Base-by-base conservation (phyloP, 2,888 invertebrate genomes). In the Lasius fuliginosus region DNA sequence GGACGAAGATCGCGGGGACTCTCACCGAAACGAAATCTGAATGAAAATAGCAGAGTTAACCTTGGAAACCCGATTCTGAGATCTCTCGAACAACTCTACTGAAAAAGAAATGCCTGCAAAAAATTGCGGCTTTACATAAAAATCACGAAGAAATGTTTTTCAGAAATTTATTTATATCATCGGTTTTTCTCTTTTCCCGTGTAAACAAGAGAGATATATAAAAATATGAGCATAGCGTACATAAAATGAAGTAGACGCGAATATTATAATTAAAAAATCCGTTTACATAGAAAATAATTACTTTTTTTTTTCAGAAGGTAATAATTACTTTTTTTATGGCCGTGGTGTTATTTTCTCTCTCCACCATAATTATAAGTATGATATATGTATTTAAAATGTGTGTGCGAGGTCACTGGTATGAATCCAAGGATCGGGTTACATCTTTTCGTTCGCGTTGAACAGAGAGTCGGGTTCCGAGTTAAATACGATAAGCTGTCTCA, bases 401-500 rank as follows among this genome's bases (percentile, higher is more conserved):
- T 12, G 12, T 36, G 27, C 18, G 8, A 15, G 36, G 53, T 68
- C 49, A 53, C 23, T 23, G 36, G 36, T 53, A 36, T 12, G 15
- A 40, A 68, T 27, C 8, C 23, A 15, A 27, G 9, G 9, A 23
- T 76, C 49, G 53, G 12, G 27, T 76, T 76, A 68, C 68, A 71
- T 18, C 33, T 71, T 58, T 56, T 77, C 56, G 56, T 68, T 68
- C 56, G 11, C 40, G 69, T 68, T 60, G 18, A 56, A 53, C 56
- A 12, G 76, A 27, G 76, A 67, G n/a, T 77, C 56, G 18, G 30
- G 12, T 67, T 77, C n/a, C 23, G 18, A 49, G 84, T 84, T 87
- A 88, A 87, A 86, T 85, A 83, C 81, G 83, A 86, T 65, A 74
- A 76, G 79, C 74, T 86, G 81, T 85, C 87, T 84, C 81, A 86